Evolutionary conservation across 2,113 vertebrate species (phyloP), one percentile per base, ranked within the genome.

Genomic region (Psilopogon haemacephalus): DNA sequence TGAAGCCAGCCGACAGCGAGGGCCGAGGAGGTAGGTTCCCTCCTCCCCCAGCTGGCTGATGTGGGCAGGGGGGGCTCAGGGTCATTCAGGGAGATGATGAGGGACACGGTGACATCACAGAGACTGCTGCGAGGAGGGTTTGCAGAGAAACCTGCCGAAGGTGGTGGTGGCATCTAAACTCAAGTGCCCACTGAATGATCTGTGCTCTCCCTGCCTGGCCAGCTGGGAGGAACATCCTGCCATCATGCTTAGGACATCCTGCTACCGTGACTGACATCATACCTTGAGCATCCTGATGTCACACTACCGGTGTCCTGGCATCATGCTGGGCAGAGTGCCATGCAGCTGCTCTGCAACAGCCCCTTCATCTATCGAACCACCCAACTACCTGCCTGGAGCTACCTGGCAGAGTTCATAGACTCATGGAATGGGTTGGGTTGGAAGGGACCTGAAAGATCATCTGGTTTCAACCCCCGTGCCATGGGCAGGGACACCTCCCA

Each of bases 1-100:
- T 99, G 98, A 99, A 99, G 96, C 99, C 99, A 38, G 99, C 99
- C 44, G 99, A 99, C 98, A 99, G 99, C 79, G 99, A 99, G 98
- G 99, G 99, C 98, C 98, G 99, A 98, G 99, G 99, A 99, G 99
- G 99, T 99, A 99, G 98, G 97, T 98, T 89, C 90, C 95, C 44
- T 20, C 26, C 3, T 24, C 69, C 33, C 27, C 23, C 0, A 0
- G 15, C 9, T 48, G 33, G 71, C 35, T 17, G 1, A 1, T 1
- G 2, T 0, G 0, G 71, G 24, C 52, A 26, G 15, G 2, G 21
- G 24, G 7, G 4, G 4, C 1, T 4, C 35, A 35, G 67, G 28
- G 28, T 30, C 46, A 24, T 9, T 1, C 0, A 5, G 15, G 8
- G 8, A 14, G 7, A 17, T 62, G 55, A 11, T 2, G 8, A 5